Percentiles rank a stretch among this genome's conserved stretches.
phyloP scores from a whole-genome alignment of 2,888 invertebrate genomes.

The Ectropis crepuscularia region DNA sequence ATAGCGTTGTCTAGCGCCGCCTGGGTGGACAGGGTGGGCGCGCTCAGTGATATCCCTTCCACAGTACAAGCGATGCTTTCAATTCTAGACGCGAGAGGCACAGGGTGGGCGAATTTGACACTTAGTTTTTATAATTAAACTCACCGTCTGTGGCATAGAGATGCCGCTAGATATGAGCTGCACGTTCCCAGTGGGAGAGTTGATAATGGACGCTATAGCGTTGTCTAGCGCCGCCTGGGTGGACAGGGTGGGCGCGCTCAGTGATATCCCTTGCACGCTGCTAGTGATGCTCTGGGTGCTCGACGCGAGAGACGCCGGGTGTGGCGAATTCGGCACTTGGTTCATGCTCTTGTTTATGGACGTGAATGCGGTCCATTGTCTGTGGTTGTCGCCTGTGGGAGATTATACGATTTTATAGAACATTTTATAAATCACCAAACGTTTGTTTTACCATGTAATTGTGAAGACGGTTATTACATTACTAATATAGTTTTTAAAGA shows the following conservation, averaged over 20 bases:
- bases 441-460: too few relatives aligned
- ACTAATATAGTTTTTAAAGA: too few relatives aligned
- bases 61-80: conserved; percentile 73
- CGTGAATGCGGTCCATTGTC: conserved; percentile 74
- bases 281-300: conserved; percentile 69
- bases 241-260: conserved; percentile 63
- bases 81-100: conserved; percentile 56
- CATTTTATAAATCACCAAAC: too few relatives aligned
- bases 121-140: conserved; percentile 46
- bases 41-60: conserved; percentile 72
- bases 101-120: conserved; percentile 62
- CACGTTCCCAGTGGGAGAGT: conserved; percentile 68
- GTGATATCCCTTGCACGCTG: conserved; percentile 77
- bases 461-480: too few relatives aligned
- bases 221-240: conserved; percentile 73
- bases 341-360: conserved; percentile 61
- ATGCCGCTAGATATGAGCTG: conserved; percentile 76
- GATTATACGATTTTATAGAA: background rate
- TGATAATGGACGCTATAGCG: conserved; percentile 76
- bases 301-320: conserved; percentile 51
- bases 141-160: conserved; percentile 53
- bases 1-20: conserved; percentile 74
- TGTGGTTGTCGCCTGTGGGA: conserved; percentile 66
- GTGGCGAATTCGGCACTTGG: conserved; percentile 64
- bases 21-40: conserved; percentile 66